A percentile compares a stretch with the other conserved stretches of the same genome.
phyloP scores from a whole-genome alignment of 2,113 vertebrate genomes.

The Bathybates hornii region DNA sequence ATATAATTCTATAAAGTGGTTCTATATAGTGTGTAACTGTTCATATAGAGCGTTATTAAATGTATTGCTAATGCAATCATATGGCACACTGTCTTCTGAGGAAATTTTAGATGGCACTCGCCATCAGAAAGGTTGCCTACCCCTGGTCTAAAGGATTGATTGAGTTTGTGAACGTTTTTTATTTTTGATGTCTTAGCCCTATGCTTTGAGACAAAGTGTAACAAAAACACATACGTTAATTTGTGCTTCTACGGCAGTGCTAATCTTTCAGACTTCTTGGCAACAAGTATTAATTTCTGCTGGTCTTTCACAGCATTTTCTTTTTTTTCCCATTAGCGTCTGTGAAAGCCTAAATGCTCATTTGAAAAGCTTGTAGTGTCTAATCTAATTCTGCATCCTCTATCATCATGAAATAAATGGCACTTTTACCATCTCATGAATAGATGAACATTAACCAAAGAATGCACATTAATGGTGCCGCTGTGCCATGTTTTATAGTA shows the following conservation, averaged over 20 bases:
- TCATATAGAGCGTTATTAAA: no score
- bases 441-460: not conserved
- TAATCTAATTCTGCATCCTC: not conserved
- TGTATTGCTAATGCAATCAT: no score
- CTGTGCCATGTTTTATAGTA: not conserved
- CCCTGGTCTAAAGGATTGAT: not conserved
- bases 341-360: not conserved
- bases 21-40: no score
- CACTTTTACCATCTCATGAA: not conserved
- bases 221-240: not conserved
- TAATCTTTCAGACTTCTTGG: not conserved
- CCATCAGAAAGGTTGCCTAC: no score
- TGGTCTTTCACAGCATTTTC: not conserved
- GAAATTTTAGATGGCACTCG: no score
- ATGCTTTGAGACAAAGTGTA: not conserved
- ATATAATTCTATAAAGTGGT: no score
- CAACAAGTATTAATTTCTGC: not conserved
- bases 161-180: not conserved
- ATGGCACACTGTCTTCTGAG: no score
- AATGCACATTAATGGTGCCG: not conserved
- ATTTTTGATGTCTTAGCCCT: not conserved
- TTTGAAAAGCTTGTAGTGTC: not conserved
- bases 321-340: not conserved
- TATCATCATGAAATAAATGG: not conserved
- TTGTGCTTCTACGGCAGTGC: not conserved